Evolutionary conservation across 2,113 vertebrate species (phyloP), one percentile per base, ranked within the genome.

Genomic region (Todiramphus saurophagus): DNA sequence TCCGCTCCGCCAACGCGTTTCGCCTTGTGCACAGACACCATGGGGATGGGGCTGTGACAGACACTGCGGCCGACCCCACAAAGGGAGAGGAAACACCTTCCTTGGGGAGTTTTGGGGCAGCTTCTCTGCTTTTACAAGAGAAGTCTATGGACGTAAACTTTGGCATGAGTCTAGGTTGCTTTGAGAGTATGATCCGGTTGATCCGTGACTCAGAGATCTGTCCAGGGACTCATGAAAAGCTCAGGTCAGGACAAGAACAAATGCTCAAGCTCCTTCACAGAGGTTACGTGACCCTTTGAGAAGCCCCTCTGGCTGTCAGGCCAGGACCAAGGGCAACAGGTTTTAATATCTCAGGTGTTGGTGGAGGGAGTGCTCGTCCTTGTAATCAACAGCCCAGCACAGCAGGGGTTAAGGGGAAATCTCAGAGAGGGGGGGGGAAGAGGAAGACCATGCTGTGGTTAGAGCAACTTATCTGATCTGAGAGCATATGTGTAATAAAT

Each of bases 171-270:
- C 33, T 13, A 2, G 58, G 25, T 5, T 6, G 4, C 63, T 8
- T 27, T 68, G 46, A n/a, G 37, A 8, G 9, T 0, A 4, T 1
- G 8, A 68, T n/a, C 21, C 9, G 1, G 4, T 9, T 4, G 73
- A 15, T 15, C 41, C 5, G 0, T 1, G 78, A 7, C 69, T 15
- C 0, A 0, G 43, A 16, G 53, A 48, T 63, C 69, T 17, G 2
- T 0, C 39, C 56, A 14, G 31, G 73, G 16, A 14, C 5, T 73
- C 15, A 4, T 20, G 3, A 50, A 13, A 18, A 73, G 30, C 37
- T 51, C 28, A 0, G 55, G 43, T 3, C 8, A 20, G 87, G 39
- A 11, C 1, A 24, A 15, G 35, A 43, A 68, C 27, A 33, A 30
- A 30, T 1, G 0, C 23, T 44, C 58, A 5, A 33, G 9, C 64